Evolutionary conservation across 2,888 invertebrate genomes (phyloP).

Genomic region (Polydrusus pterygomalis): DNA sequence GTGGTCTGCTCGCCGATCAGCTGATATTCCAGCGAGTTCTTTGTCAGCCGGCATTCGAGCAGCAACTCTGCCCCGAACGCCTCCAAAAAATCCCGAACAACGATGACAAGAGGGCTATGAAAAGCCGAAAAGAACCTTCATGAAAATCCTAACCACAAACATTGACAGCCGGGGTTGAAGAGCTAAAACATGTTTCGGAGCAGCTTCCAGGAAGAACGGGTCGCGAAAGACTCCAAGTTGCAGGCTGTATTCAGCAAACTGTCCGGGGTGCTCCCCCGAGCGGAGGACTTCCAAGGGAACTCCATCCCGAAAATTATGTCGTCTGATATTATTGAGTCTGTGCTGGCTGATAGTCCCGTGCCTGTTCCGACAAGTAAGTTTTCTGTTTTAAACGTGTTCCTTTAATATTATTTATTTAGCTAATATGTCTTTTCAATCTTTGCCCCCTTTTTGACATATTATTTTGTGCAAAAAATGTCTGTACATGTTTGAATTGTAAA

Average conservation of each 20-base stretch:
- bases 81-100: conserved; percentile 36
- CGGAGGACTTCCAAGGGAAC: conserved; percentile 64
- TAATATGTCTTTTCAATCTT: too few relatives aligned
- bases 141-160: conserved; percentile 39
- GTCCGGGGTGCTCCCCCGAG: conserved; percentile 66
- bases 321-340: conserved; percentile 68
- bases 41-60: conserved; percentile 62
- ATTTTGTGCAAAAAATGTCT: too few relatives aligned
- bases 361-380: conserved; percentile 68
- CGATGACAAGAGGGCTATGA: conserved; percentile 56
- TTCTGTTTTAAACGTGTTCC: not conserved
- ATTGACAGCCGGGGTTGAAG: conserved; percentile 47
- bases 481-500: too few relatives aligned
- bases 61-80: conserved; percentile 42
- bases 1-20: conserved; percentile 65
- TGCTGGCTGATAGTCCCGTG: conserved; percentile 66
- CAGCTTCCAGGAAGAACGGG: conserved; percentile 64
- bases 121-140: conserved; percentile 39
- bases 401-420: not conserved
- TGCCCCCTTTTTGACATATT: too few relatives aligned
- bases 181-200: conserved; percentile 55
- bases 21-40: conserved; percentile 65
- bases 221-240: conserved; percentile 63
- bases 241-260: conserved; percentile 68
- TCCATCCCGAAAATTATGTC: conserved; percentile 66